phyloP scores from a whole-genome alignment of 2,888 invertebrate genomes.

The Rhogogaster chlorosoma region DNA sequence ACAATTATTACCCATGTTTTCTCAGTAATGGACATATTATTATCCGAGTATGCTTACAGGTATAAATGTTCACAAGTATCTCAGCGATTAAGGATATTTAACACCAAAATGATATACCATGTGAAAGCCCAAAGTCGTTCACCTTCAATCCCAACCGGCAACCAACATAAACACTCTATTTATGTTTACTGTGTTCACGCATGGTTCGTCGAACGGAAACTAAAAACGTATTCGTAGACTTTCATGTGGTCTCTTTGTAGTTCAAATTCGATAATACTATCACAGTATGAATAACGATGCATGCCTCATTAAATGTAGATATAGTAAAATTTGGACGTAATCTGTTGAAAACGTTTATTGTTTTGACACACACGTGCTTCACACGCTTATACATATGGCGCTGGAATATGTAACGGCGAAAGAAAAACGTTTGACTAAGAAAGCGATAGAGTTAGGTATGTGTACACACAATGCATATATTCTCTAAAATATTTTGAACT shows the following conservation, averaged over 20 bases:
- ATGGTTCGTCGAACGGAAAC: constrained; percentile 6
- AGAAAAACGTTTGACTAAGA: background rate
- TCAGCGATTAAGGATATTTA: background rate
- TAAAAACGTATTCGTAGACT: background rate
- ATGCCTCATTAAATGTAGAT: background rate
- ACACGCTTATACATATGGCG: background rate
- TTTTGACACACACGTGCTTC: background rate
- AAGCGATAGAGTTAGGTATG: background rate
- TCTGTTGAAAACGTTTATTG: background rate
- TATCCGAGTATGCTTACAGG: background rate
- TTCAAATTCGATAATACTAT: background rate
- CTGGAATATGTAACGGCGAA: background rate
- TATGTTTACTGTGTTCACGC: constrained; percentile 19
- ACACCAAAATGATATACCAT: background rate
- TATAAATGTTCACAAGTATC: background rate
- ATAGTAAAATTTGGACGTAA: background rate
- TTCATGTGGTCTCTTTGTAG: background rate
- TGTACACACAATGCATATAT: background rate
- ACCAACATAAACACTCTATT: constrained; percentile 21
- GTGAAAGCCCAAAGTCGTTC: background rate
- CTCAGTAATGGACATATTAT: background rate
- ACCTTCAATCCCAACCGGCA: constrained; percentile 21
- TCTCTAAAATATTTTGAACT: background rate
- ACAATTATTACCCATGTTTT: background rate
- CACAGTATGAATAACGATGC: background rate